A percentile compares a stretch with the other conserved stretches of the same genome.
phyloP scores from a whole-genome alignment of 2,888 invertebrate genomes.

The Drosophila lutescens region DNA sequence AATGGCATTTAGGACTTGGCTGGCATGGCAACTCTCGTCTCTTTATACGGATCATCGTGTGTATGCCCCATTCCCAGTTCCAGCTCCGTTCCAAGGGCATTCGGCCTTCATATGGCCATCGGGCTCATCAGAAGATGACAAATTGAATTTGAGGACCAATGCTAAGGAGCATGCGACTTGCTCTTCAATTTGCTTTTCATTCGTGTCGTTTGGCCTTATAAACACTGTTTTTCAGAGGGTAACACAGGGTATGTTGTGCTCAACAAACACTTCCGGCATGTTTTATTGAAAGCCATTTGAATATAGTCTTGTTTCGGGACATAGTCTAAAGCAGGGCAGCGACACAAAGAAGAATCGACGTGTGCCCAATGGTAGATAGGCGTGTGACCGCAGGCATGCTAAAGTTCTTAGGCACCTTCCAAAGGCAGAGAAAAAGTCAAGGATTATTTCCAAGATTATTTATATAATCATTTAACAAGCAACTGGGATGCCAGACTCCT shows the following conservation, averaged over 20 bases:
- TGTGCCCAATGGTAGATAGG: no score
- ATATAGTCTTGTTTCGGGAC: no score
- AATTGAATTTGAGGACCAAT: slow-evolving; percentile 33
- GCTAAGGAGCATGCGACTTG: slow-evolving; percentile 1
- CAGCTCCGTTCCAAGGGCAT: slow-evolving; percentile 2
- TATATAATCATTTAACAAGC: neutral
- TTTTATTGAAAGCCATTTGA: neutral
- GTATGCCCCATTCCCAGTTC: neutral
- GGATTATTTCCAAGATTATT: neutral
- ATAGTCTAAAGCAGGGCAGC: no score
- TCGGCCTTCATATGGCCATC: slow-evolving; percentile 31
- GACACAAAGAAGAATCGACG: no score
- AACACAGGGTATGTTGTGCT: neutral
- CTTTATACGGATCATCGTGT: slow-evolving; percentile 1
- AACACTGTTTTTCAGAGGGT: neutral
- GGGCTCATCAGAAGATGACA: slow-evolving; percentile 34
- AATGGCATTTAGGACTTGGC: slow-evolving; percentile 51
- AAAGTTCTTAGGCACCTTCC: no score
- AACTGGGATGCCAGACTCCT: neutral
- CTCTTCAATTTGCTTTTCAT: neutral
- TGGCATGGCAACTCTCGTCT: slow-evolving; percentile 36
- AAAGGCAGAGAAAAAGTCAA: no score
- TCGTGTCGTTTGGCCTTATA: neutral
- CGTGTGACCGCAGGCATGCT: no score
- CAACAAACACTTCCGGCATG: neutral